Conservation (phyloP, 2,888 invertebrate species). For the Xylota sylvarum region DNA sequence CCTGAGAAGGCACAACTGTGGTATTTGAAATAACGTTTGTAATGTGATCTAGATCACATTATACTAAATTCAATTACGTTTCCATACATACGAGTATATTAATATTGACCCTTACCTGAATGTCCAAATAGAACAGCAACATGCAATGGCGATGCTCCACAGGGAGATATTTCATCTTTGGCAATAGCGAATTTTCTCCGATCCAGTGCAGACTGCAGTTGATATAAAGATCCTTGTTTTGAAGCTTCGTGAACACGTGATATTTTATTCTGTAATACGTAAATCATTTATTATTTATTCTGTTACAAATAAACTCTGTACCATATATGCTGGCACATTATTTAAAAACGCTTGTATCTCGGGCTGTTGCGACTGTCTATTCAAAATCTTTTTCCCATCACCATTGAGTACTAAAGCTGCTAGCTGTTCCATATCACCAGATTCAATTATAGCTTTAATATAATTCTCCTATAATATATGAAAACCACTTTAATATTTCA, state of each 20-base stretch:
- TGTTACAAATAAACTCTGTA: constrained; percentile 83
- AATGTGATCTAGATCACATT: too few relatives aligned
- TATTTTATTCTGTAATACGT: constrained; percentile 91
- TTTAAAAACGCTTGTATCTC: constrained; percentile 95
- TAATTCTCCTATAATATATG: constrained; percentile 87
- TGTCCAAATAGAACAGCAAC: constrained; percentile 94
- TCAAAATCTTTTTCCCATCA: constrained; percentile 91
- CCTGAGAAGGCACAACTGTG: too few relatives aligned
- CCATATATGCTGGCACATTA: constrained; percentile 95
- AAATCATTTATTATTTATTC: neutral
- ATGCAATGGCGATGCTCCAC: constrained; percentile 94
- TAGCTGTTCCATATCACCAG: constrained; percentile 94
- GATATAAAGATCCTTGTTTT: constrained; percentile 92
- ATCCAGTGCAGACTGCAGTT: constrained; percentile 94
- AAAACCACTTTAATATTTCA: neutral
- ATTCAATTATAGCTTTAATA: constrained; percentile 88
- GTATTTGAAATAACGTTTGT: too few relatives aligned
- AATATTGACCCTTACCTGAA: constrained; percentile 86
- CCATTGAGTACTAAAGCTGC: constrained; percentile 95
- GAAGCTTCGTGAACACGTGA: constrained; percentile 94
- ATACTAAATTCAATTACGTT: too few relatives aligned
- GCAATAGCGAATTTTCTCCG: constrained; percentile 96
- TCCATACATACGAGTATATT: neutral
- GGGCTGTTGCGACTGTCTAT: constrained; percentile 89
- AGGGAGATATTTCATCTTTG: constrained; percentile 92